Conservation (phyloP, 2,888 invertebrate genomes). For the Lasioglossum marginatum region DNA sequence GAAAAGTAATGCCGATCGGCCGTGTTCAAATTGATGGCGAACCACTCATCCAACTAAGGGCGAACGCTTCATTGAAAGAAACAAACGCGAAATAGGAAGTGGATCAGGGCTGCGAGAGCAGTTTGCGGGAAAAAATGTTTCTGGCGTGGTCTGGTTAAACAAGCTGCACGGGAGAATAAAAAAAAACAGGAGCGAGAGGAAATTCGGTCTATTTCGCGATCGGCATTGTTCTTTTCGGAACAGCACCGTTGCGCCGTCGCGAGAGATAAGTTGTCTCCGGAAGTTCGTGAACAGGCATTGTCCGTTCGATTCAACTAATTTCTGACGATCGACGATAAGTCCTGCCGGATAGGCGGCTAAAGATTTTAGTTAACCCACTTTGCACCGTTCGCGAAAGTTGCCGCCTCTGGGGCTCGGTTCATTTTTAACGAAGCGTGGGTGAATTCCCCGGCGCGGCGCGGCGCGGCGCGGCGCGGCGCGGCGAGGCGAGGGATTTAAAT, state of each 20-base stretch:
- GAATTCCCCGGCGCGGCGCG: constrained; percentile 16
- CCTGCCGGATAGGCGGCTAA: constrained; percentile 33
- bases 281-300: constrained; percentile 20
- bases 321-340: constrained; percentile 46
- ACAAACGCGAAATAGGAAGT: background rate
- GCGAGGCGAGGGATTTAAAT: constrained; percentile 57
- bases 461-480: constrained; percentile 16
- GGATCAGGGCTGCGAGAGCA: background rate
- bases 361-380: constrained; percentile 72
- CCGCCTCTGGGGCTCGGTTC: constrained; percentile 34
- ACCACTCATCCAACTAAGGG: background rate
- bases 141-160: background rate
- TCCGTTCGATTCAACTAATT: constrained; percentile 47
- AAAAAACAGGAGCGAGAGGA: background rate
- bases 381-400: constrained; percentile 26
- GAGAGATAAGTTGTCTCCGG: constrained; percentile 10
- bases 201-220: background rate
- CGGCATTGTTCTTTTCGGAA: background rate
- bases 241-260: background rate
- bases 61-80: background rate
- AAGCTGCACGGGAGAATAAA: background rate
- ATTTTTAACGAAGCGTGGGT: constrained; percentile 54
- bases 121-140: background rate
- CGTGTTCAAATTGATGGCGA: background rate
- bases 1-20: background rate